Evolutionary conservation across 2,797 vertebrate species (phyloP).

Genomic region (Amazona finschi): DNA sequence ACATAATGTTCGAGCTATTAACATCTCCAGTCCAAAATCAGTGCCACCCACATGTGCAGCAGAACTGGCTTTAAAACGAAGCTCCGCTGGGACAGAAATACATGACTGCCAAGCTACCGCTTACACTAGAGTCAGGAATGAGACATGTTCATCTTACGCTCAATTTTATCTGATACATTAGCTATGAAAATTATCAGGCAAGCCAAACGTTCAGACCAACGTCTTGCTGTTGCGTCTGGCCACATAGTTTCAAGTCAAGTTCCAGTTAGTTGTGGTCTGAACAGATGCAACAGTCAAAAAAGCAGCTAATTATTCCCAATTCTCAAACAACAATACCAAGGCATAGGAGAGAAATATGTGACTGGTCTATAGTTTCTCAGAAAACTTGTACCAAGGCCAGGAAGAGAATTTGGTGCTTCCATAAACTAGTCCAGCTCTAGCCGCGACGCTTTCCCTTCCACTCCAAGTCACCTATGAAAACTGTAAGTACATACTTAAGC

Average conservation of each 20-base stretch:
- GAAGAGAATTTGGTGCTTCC: not conserved
- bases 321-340: not conserved
- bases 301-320: constrained; percentile 24
- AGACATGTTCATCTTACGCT: not conserved
- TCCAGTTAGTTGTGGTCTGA: constrained; percentile 26
- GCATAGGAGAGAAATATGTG: not conserved
- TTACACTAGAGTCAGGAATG: not conserved
- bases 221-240: not conserved
- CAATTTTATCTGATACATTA: constrained; percentile 44
- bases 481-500: not conserved
- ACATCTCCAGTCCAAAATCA: not conserved
- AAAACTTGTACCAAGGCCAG: not conserved
- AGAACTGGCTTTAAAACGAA: not conserved
- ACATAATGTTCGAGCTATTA: rapidly evolving
- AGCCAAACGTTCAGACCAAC: not conserved
- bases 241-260: not conserved
- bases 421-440: not conserved
- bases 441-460: not conserved
- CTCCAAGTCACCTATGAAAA: not conserved
- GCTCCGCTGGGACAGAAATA: not conserved
- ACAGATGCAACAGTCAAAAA: constrained; percentile 32
- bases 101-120: not conserved
- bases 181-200: constrained; percentile 29
- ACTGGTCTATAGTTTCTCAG: not conserved
- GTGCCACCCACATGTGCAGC: not conserved